Evolutionary conservation across 2,888 invertebrate genomes (phyloP), one percentile per base, ranked within the genome.

Genomic region (Habroteleia sp.): DNA sequence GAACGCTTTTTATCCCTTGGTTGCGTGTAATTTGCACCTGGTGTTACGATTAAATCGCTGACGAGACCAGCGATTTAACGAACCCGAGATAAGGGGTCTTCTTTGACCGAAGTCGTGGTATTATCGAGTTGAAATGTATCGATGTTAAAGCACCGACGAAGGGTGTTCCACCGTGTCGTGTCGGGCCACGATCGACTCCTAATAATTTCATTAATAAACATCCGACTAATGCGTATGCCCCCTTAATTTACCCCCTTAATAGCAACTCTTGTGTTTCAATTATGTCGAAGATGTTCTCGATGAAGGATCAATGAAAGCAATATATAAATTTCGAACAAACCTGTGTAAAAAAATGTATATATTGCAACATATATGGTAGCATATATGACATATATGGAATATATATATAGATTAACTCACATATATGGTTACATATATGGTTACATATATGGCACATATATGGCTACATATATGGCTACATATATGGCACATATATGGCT

Each of bases 11-110:
- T 58, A 60, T 66, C 63, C 74, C 60, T 41, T 16, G 35, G 35
- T 65, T 65, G 63, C 56, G 56, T 74, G 72, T 76, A 76, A 77
- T 76, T 77, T 66, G 71, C 76, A 77, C 77, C 77, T 76, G 77
- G 77, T 74, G 74, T 74, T 77, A 74, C 74, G 77, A 77, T 77
- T 76, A 58, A 74, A 77, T 77, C 77, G 73, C 77, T 52, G 68
- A 33, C 20, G 27, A 8, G 17, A 23, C 27, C 71, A 60, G 65
- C 69, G 76, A 76, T 76, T 69, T 76, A 76, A 73, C 72, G 68
- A 65, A 72, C 65, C n/a, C 14, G 31, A 63, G 73, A 73, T 69
- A 68, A 68, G 73, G 68, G 69, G 62, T 69, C 56, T 63, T 60
- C 63, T 42, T 60, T 60, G 8, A 41, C 16, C 35, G 39, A 4